Percentiles rank a stretch among this genome's conserved stretches.
Conservation (phyloP, 2,113 vertebrate genomes). For the Nettapus auritus region DNA sequence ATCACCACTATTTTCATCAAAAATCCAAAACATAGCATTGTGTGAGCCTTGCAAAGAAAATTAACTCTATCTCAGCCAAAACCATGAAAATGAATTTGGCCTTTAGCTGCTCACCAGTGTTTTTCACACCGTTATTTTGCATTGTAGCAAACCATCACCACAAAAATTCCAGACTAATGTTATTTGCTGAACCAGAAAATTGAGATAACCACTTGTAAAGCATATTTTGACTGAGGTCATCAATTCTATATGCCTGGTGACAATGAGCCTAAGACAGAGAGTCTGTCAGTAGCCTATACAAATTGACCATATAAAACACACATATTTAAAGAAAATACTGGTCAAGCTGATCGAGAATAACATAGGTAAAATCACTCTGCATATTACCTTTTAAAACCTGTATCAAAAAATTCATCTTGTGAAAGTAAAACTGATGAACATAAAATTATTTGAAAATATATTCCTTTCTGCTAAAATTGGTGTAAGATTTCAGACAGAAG, state of each 20-base stretch:
- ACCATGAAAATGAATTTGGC: neutral
- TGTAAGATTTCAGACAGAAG: neutral
- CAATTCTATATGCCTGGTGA: neutral
- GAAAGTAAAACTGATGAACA: neutral
- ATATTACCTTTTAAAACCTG: neutral
- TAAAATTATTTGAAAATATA: neutral
- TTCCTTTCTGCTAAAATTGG: neutral
- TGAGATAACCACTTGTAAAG: constrained; percentile 5
- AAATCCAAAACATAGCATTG: too few species aligned
- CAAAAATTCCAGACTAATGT: constrained; percentile 31
- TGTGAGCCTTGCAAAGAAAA: too few species aligned
- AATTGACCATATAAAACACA: neutral
- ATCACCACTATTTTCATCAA: too few species aligned
- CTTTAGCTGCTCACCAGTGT: constrained; percentile 14
- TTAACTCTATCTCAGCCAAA: too few species aligned
- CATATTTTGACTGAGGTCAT: neutral
- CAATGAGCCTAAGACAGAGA: neutral
- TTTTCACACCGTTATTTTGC: constrained; percentile 24
- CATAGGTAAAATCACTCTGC: accelerated
- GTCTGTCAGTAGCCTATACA: neutral
- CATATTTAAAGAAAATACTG: neutral
- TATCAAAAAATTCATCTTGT: neutral
- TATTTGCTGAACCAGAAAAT: constrained; percentile 54
- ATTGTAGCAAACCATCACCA: constrained; percentile 12
- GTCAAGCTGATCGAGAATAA: neutral